Conservation (phyloP, 2,797 vertebrate species). For the Takifugu ocellatus region DNA sequence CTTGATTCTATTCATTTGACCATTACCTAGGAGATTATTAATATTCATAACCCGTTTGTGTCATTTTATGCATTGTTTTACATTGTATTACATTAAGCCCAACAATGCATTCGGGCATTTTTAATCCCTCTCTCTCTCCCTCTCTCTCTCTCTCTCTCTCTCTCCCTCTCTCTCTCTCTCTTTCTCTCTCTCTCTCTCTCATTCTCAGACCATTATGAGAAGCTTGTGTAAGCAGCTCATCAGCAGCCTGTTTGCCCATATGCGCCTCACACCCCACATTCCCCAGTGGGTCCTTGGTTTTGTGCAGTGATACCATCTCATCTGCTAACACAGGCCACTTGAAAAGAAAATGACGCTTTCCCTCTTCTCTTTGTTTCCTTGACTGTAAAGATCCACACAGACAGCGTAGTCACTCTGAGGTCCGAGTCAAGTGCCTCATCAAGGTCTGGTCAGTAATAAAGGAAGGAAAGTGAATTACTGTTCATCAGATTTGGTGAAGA, state of each 20-base stretch:
- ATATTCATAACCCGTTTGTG: conserved; percentile 39
- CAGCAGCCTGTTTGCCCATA: conserved; percentile 75
- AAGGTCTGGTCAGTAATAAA: conserved; percentile 6
- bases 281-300: conserved; percentile 67
- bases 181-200: conserved; percentile 24
- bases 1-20: conserved; percentile 61
- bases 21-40: conserved; percentile 44
- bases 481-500: conserved; percentile 4
- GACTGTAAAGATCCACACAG: conserved; percentile 36
- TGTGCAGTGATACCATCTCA: conserved; percentile 73
- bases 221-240: conserved; percentile 72
- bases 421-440: conserved; percentile 18
- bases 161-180: not conserved
- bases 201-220: conserved; percentile 62
- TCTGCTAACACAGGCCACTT: conserved; percentile 68
- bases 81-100: conserved; percentile 28
- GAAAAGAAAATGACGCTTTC: conserved; percentile 38
- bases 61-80: conserved; percentile 18
- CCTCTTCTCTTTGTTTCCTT: conserved; percentile 45
- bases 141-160: conserved; percentile 25
- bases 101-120: conserved; percentile 29
- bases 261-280: conserved; percentile 72
- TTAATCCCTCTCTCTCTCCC: not conserved
- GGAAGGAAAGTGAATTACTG: not conserved
- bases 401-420: conserved; percentile 22